Evolutionary conservation across 2,888 invertebrate genomes (phyloP).

Genomic region (Sarcophaga subvicina): DNA sequence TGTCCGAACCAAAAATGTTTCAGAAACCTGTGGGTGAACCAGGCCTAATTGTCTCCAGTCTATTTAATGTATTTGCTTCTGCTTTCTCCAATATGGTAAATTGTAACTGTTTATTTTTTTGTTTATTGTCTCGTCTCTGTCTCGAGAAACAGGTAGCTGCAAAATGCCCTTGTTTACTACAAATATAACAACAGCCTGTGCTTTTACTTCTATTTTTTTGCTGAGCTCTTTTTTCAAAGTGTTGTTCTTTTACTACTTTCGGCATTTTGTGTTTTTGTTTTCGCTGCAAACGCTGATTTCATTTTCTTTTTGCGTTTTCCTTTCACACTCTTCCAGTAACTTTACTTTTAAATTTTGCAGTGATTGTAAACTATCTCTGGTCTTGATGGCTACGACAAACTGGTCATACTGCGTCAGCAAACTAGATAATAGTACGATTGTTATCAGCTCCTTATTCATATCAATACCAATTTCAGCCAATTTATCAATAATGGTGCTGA

Average conservation of each 20-base stretch:
- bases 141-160: conserved; percentile 25
- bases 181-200: conserved; percentile 19
- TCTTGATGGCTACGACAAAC: conserved; percentile 57
- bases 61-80: not conserved
- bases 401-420: conserved; percentile 59
- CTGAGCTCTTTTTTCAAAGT: conserved; percentile 19
- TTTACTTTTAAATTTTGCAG: conserved; percentile 63
- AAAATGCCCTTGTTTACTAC: conserved; percentile 26
- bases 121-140: conserved; percentile 5
- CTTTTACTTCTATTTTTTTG: not conserved
- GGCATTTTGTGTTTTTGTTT: not conserved
- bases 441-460: conserved; percentile 18
- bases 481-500: conserved; percentile 36
- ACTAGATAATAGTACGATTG: conserved; percentile 54
- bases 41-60: conserved; percentile 17
- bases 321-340: conserved; percentile 55
- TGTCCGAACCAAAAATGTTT: no score
- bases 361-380: conserved; percentile 51
- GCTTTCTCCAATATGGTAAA: conserved; percentile 22
- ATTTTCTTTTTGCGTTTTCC: conserved; percentile 25
- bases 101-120: conserved; percentile 4
- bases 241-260: conserved; percentile 30
- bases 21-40: no score
- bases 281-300: conserved; percentile 18
- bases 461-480: conserved; percentile 35